Conservation (phyloP, 2,888 invertebrate species). For the Gymnoscelis rufifasciata region DNA sequence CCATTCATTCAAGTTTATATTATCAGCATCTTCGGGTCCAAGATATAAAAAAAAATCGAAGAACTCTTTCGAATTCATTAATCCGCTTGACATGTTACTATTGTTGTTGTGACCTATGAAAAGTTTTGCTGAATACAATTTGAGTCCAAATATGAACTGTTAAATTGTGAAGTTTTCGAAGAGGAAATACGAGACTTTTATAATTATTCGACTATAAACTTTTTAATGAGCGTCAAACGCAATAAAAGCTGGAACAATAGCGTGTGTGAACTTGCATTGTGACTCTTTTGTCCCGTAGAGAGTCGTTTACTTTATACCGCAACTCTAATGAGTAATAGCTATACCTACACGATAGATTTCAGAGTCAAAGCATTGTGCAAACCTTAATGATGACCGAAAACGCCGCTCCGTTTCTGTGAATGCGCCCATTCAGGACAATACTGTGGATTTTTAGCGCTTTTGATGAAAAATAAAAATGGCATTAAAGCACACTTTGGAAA, state of each 20-base stretch:
- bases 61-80: no score
- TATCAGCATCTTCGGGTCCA: no score
- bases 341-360: conserved; percentile 27
- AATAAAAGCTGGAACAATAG: conserved; percentile 67
- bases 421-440: conserved; percentile 11
- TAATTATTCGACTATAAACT: conserved; percentile 33
- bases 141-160: not conserved
- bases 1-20: no score
- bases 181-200: conserved; percentile 8
- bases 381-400: conserved; percentile 35
- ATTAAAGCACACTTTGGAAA: not conserved
- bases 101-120: no score
- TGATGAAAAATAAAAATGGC: not conserved
- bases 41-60: no score
- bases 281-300: conserved; percentile 50
- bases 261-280: conserved; percentile 63
- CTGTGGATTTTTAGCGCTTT: not conserved
- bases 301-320: conserved; percentile 61
- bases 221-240: conserved; percentile 71
- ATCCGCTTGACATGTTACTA: no score
- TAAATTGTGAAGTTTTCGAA: not conserved
- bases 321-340: conserved; percentile 61
- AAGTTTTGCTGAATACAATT: no score
- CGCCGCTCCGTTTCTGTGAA: conserved; percentile 6
- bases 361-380: conserved; percentile 30